Conservation (phyloP, 2,888 invertebrate species). For the Brachyptera risi region DNA sequence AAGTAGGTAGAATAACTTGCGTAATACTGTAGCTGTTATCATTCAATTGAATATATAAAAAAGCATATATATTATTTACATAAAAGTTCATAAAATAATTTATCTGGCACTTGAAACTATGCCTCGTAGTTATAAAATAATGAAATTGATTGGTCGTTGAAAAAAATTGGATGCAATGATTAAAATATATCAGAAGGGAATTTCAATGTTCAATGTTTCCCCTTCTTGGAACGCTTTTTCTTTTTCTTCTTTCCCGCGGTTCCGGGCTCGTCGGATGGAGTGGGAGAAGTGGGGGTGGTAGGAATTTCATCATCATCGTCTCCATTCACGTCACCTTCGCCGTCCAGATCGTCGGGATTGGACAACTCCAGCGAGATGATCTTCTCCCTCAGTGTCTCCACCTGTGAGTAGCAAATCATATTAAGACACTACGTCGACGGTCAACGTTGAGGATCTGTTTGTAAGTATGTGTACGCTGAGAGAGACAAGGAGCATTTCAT, state of each 20-base stretch:
- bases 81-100: neutral
- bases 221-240: slow-evolving; percentile 52
- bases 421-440: no score
- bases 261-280: slow-evolving; percentile 51
- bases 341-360: slow-evolving; percentile 55
- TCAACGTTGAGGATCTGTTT: no score
- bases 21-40: neutral
- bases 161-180: slow-evolving; percentile 19
- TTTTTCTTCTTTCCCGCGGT: slow-evolving; percentile 51
- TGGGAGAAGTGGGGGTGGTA: slow-evolving; percentile 49
- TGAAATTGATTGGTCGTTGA: slow-evolving; percentile 13
- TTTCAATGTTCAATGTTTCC: slow-evolving; percentile 45
- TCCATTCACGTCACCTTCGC: slow-evolving; percentile 38
- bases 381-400: slow-evolving; percentile 87
- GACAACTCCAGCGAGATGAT: slow-evolving; percentile 85
- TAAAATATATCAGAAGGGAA: neutral
- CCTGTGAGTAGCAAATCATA: slow-evolving; percentile 50
- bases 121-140: no score
- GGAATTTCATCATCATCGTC: slow-evolving; percentile 43
- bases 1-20: no score
- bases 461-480: no score
- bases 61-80: neutral
- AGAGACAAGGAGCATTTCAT: no score
- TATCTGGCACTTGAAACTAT: no score
- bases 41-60: neutral